Percentiles rank a stretch among this genome's conserved stretches.
Conservation (phyloP, 2,113 vertebrate genomes). For the Kryptolebias marmoratus region DNA sequence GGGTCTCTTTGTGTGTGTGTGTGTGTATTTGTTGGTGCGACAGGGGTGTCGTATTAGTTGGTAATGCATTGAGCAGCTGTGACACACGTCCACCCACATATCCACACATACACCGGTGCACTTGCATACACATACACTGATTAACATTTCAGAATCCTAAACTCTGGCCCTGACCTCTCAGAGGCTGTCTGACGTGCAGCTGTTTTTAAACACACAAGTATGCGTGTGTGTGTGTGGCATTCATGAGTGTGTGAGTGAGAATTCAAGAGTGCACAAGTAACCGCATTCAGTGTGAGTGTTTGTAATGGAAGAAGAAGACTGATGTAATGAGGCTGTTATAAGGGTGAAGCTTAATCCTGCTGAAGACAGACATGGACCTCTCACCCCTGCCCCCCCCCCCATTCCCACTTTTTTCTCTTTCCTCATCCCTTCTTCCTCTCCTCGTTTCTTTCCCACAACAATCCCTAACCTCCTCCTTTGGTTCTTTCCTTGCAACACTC, state of each 20-base stretch:
- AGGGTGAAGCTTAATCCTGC: slow-evolving; percentile 71
- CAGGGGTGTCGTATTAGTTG: slow-evolving; percentile 68
- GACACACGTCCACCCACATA: slow-evolving; percentile 28
- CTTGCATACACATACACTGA: slow-evolving; percentile 54
- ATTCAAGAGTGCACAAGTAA: slow-evolving; percentile 6
- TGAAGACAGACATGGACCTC: slow-evolving; percentile 76
- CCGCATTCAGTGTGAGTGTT: slow-evolving; percentile 45
- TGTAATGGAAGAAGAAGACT: slow-evolving; percentile 76
- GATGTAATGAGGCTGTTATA: slow-evolving; percentile 81
- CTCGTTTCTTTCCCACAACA: neutral
- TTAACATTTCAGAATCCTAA: slow-evolving; percentile 64
- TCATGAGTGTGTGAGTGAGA: slow-evolving; percentile 5
- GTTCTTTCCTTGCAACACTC: neutral
- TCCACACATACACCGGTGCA: slow-evolving; percentile 20
- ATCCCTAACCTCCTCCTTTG: neutral
- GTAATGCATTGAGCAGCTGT: slow-evolving; percentile 77
- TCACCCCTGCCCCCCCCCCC: slow-evolving; percentile 40
- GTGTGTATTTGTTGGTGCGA: slow-evolving; percentile 46
- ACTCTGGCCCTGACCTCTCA: slow-evolving; percentile 43
- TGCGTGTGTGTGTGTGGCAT: neutral
- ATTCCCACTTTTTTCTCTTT: neutral
- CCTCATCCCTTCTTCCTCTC: neutral
- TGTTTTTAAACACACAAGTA: slow-evolving; percentile 53
- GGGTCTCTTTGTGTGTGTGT: slow-evolving; percentile 39
- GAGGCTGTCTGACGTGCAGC: slow-evolving; percentile 50